Evolutionary conservation across 2,797 vertebrate genomes (phyloP).

Genomic region (Cheirogaleus major): DNA sequence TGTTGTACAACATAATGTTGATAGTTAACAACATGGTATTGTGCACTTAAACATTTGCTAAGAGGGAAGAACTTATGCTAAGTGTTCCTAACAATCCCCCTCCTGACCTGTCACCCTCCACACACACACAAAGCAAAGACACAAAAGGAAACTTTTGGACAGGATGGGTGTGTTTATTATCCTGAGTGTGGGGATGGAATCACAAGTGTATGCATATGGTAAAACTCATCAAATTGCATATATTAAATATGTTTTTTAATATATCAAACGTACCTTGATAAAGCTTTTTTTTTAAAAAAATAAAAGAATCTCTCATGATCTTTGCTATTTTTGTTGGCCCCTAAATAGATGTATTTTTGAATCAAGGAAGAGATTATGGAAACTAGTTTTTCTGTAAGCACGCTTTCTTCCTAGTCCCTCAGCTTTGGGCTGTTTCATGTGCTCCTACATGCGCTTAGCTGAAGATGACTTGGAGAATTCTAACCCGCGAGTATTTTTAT

Average conservation of each 20-base stretch:
- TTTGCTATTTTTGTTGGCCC: background rate
- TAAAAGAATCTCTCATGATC: background rate
- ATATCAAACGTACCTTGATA: background rate
- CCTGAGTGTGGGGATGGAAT: background rate
- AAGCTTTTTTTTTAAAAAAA: background rate
- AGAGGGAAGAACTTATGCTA: background rate
- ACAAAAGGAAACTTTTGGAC: background rate
- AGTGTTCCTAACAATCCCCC: background rate
- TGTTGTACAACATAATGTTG: background rate
- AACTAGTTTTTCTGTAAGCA: background rate
- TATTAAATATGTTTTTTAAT: background rate
- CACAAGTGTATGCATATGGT: background rate
- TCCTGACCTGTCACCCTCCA: background rate
- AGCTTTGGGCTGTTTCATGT: background rate
- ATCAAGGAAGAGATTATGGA: background rate
- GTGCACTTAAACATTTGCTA: background rate
- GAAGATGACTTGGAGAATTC: background rate
- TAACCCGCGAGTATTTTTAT: background rate
- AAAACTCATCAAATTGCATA: background rate
- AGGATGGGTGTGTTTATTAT: background rate
- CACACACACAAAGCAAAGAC: background rate
- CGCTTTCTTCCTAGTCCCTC: background rate
- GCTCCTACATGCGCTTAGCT: background rate
- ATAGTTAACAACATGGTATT: background rate
- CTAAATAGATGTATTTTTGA: background rate